Base-by-base conservation (phyloP, 2,113 vertebrate genomes). In the Panurus biarmicus region DNA sequence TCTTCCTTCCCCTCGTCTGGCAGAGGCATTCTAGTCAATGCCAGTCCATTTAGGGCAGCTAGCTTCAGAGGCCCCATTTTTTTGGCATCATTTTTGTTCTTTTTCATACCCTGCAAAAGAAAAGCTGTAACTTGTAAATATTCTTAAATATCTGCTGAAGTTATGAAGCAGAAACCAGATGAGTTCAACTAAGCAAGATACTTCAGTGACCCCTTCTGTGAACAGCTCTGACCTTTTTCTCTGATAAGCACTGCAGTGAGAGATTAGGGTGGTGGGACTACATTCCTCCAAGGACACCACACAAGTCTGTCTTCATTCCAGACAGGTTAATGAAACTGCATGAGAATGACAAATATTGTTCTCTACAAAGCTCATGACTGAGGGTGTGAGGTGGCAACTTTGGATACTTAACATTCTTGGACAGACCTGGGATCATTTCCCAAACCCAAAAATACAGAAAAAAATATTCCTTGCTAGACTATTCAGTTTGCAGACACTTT, bases 31-130 rank as follows among this genome's bases (percentile, higher is more conserved):
- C 98, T 97, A 40, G 98, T 98, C 83, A 98, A 94, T 2, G 98
- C 98, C 53, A 99, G 97, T 71, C 99, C 99, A 50, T 99, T 99
- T 19, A 99, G 98, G 26, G 98, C 98, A 50, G 98, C 98, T 89
- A 99, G 87, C 85, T 99, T 99, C 93, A 99, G 96, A 56, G 99
- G 99, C 20, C 99, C 99, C 71, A 98, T 98, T 97, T 99, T 99
- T 97, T 98, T 99, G 31, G 98, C 95, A 72, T 99, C 99, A 45
- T 97, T 97, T 95, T 98, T 98, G 21, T 96, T 96, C 97, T 99
- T 99, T 98, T 99, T 99, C 98, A 99, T 98, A 67, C 99, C 99
- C 99, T 99, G 88, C 31, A 91, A 95, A 95, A 97, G 82, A 70
- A 66, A 96, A 91, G 42, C 24, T n/a, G 58, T 33, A 94, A 47